These are phyloP conservation scores for Trypoxylus dichotomus DNA, from an alignment of 1,140 invertebrate genomes.

Conservation along the genomic window DNA sequence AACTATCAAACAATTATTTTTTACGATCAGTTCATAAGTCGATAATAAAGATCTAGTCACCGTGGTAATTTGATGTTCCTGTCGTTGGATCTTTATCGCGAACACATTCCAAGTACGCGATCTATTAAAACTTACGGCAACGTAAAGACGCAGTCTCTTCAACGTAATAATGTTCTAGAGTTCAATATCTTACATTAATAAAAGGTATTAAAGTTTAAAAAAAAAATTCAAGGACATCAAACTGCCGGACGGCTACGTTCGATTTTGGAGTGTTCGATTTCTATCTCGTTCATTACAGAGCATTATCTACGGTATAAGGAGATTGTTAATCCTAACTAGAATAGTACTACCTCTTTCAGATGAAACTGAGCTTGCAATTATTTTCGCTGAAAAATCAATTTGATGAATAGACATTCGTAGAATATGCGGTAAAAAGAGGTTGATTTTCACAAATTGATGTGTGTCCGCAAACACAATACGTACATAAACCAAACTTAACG, in stretches of 20 bases:
- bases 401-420: too few species aligned
- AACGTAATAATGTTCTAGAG: conserved; percentile 8
- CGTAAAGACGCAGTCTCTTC: conserved; percentile 3
- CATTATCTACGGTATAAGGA: too few species aligned
- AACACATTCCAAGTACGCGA: conserved; percentile 1
- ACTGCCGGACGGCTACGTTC: neutral
- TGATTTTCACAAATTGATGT: too few species aligned
- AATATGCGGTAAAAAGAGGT: too few species aligned
- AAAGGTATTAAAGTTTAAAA: conserved; percentile 12
- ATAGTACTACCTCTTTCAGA: too few species aligned
- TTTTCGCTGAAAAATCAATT: too few species aligned
- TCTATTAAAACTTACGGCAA: conserved; percentile 16
- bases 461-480: too few species aligned
- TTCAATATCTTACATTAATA: conserved; percentile 6
- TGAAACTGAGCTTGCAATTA: too few species aligned
- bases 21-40: conserved; percentile 10
- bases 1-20: conserved; percentile 13
- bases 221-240: conserved; percentile 6
- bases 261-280: neutral
- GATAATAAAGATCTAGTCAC: conserved; percentile 10
- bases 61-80: conserved; percentile 6
- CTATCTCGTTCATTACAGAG: neutral
- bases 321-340: too few species aligned
- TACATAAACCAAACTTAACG: too few species aligned
- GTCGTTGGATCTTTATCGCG: conserved; percentile 17